Evolutionary conservation across 2,888 invertebrate genomes (phyloP).

Genomic region (Epinotia ramella): DNA sequence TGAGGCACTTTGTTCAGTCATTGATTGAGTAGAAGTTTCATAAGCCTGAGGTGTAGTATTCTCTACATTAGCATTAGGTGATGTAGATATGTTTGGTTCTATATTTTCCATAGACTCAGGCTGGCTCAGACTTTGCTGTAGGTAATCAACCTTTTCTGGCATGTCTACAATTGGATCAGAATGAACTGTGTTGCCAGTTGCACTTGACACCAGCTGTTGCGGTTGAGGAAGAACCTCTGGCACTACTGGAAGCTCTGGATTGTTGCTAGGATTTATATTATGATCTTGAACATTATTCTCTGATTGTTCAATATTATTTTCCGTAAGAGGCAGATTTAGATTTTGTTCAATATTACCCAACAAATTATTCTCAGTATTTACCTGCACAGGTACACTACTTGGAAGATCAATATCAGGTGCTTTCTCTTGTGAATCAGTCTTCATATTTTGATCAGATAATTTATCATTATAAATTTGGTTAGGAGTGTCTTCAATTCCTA

Average conservation of each 20-base stretch:
- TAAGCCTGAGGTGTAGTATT: slow-evolving; percentile 50
- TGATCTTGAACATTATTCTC: not conserved
- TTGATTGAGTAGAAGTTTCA: slow-evolving; percentile 16
- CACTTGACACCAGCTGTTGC: slow-evolving; percentile 50
- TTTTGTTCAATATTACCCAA: slow-evolving; percentile 5
- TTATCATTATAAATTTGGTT: slow-evolving; percentile 19
- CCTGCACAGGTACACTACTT: slow-evolving; percentile 11
- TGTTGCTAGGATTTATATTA: not conserved
- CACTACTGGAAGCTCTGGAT: slow-evolving; percentile 33
- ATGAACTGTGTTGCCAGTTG: slow-evolving; percentile 50
- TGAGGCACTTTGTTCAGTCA: slow-evolving; percentile 23
- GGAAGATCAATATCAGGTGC: slow-evolving; percentile 8
- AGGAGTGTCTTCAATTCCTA: slow-evolving; percentile 13
- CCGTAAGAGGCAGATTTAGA: not conserved
- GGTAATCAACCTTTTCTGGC: slow-evolving; percentile 56
- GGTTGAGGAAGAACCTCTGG: slow-evolving; percentile 46
- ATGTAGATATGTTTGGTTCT: slow-evolving; percentile 60
- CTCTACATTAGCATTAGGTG: slow-evolving; percentile 50
- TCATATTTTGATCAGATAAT: slow-evolving; percentile 13
- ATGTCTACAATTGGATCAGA: slow-evolving; percentile 52
- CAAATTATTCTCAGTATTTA: not conserved
- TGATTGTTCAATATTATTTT: not conserved
- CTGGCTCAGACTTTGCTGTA: slow-evolving; percentile 53
- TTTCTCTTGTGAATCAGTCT: slow-evolving; percentile 23
- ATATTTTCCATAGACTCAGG: slow-evolving; percentile 53